These are phyloP conservation scores for Sarcophaga caerulescens DNA, from an alignment of 2,888 invertebrate species.

Conservation along the genomic window DNA sequence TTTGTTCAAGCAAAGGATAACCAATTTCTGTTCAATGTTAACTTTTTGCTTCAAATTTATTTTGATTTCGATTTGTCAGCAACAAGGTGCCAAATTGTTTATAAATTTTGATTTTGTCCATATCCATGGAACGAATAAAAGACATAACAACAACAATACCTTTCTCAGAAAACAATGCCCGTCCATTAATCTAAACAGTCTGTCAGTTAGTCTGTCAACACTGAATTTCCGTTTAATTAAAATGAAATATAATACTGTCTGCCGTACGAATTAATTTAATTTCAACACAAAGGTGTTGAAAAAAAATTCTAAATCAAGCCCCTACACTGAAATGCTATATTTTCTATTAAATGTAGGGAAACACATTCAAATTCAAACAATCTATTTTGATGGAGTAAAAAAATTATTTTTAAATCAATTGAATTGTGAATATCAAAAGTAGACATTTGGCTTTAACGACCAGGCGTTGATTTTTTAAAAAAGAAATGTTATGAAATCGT, in stretches of 20 bases:
- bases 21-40: slow-evolving; percentile 9
- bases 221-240: neutral
- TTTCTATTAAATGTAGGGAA: no score
- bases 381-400: no score
- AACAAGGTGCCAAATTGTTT: slow-evolving; percentile 8
- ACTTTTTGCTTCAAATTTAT: neutral
- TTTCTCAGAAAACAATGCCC: neutral
- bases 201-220: neutral
- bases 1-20: neutral
- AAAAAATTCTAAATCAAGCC: no score
- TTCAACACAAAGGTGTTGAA: no score
- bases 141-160: neutral
- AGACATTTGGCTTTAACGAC: no score
- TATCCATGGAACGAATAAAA: slow-evolving; percentile 11
- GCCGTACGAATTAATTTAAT: no score
- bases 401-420: no score
- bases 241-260: neutral
- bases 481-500: no score
- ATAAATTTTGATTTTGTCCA: neutral
- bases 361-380: no score
- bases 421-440: no score
- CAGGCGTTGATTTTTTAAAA: no score
- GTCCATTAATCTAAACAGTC: neutral
- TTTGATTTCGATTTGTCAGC: neutral
- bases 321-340: no score